Evolutionary conservation across 2,797 vertebrate genomes (phyloP).

Genomic region (Anguilla megastoma): DNA sequence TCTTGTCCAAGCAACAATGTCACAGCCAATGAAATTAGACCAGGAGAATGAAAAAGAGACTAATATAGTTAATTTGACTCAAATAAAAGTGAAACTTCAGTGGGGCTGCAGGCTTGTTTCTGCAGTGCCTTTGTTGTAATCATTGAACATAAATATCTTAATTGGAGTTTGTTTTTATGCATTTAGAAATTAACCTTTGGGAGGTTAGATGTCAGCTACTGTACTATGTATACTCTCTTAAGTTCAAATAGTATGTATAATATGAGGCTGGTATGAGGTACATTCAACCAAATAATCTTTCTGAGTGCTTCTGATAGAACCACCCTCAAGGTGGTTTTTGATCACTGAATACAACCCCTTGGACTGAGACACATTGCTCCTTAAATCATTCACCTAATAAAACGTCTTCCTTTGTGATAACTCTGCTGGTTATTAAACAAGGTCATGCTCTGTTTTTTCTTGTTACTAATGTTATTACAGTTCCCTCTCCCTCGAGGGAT

Average conservation of each 20-base stretch:
- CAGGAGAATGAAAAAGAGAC: not conserved
- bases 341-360: not conserved
- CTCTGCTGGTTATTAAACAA: not conserved
- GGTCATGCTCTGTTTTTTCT: constrained; percentile 23
- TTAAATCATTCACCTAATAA: not conserved
- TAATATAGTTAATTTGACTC: not conserved
- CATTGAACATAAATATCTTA: not conserved
- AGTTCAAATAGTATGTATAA: not conserved
- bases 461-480: constrained; percentile 19
- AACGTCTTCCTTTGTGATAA: not conserved
- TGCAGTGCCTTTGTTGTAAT: not conserved
- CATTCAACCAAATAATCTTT: not conserved
- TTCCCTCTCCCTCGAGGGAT: constrained; percentile 6
- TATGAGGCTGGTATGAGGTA: not conserved
- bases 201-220: not conserved
- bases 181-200: not conserved
- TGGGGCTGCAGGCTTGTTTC: not conserved
- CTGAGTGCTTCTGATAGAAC: not conserved
- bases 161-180: not conserved
- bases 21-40: not conserved
- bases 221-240: not conserved
- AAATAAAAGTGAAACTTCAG: not conserved
- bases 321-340: not conserved
- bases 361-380: not conserved
- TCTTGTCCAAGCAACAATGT: not conserved